phyloP scores from a whole-genome alignment of 2,113 vertebrate species.

The Amblyornis subalaris region DNA sequence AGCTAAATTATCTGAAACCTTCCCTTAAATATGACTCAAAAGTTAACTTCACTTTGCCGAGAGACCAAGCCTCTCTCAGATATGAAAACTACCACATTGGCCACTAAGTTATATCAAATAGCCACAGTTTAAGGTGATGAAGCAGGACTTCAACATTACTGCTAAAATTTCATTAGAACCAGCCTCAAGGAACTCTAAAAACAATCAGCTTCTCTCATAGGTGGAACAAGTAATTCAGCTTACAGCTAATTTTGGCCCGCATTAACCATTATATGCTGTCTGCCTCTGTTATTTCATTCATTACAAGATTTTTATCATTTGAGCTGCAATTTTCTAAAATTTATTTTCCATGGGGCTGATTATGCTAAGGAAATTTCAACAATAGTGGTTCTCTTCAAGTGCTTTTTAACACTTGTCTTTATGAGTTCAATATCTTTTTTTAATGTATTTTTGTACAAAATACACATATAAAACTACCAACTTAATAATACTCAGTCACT shows the following conservation, averaged over 20 bases:
- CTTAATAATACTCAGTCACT: neutral
- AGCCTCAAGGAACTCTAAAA: neutral
- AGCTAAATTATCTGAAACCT: neutral
- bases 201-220: neutral
- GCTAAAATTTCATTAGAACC: neutral
- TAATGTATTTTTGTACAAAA: neutral
- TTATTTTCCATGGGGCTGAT: neutral
- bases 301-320: neutral
- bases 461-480: neutral
- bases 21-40: neutral
- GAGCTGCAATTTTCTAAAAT: neutral
- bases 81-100: neutral
- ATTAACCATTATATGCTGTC: neutral
- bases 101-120: neutral
- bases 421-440: neutral
- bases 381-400: neutral
- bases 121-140: neutral
- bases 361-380: neutral
- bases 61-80: neutral
- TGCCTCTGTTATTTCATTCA: neutral
- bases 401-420: neutral
- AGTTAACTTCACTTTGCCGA: neutral
- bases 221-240: neutral
- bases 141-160: neutral
- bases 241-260: neutral